Conservation (phyloP, 2,888 invertebrate genomes). For the Autographa gamma region DNA sequence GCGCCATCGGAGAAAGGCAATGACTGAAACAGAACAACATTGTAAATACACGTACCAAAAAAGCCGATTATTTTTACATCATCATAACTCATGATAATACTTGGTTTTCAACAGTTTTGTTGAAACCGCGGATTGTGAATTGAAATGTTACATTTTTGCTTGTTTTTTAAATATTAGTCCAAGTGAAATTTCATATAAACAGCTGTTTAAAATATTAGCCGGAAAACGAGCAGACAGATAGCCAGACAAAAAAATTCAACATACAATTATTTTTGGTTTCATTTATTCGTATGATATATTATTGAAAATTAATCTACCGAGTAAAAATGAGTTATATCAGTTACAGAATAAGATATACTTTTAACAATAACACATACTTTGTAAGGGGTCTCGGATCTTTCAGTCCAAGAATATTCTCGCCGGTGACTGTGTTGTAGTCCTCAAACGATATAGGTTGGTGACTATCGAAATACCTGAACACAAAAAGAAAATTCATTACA, state of each 20-base stretch:
- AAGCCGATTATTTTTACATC: no score
- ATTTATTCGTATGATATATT: no score
- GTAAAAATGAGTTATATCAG: not conserved
- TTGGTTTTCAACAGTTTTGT: no score
- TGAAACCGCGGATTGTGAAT: no score
- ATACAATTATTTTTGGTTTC: no score
- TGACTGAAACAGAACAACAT: constrained; percentile 58
- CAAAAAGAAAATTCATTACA: constrained; percentile 30
- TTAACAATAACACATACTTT: constrained; percentile 17
- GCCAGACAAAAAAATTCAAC: no score
- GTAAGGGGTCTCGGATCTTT: constrained; percentile 30
- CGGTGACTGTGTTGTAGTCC: constrained; percentile 51
- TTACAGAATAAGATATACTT: not conserved
- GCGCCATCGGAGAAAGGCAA: constrained; percentile 62
- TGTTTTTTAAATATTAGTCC: no score
- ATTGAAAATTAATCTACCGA: not conserved
- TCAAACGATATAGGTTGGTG: constrained; percentile 60
- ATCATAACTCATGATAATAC: no score
- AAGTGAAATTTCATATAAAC: no score
- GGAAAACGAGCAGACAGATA: no score
- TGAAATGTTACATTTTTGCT: no score
- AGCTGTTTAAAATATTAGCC: no score
- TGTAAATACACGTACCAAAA: not conserved
- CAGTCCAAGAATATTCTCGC: constrained; percentile 39
- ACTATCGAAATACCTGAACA: constrained; percentile 71